phyloP scores from a whole-genome alignment of 1,140 invertebrate species.

The Habropoda laboriosa region DNA sequence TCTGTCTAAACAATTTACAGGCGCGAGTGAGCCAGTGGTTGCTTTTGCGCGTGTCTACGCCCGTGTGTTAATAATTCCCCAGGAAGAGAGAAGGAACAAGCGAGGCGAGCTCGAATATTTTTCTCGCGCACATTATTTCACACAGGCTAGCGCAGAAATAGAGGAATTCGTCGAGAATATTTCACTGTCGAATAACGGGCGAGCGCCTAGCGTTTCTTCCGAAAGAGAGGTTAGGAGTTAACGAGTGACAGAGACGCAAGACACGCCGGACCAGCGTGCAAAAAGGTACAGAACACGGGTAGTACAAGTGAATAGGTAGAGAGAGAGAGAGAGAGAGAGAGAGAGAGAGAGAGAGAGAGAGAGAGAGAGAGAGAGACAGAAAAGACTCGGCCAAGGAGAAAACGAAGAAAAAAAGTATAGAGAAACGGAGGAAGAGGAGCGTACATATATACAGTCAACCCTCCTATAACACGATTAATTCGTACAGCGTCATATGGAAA shows the following conservation, averaged over 20 bases:
- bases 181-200: conserved; percentile 28
- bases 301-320: background rate
- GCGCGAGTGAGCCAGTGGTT: background rate
- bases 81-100: background rate
- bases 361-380: background rate
- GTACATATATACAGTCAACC: background rate
- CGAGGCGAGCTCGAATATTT: background rate
- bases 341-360: background rate
- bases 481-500: too few relatives aligned
- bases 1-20: conserved; percentile 22
- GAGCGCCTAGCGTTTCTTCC: background rate
- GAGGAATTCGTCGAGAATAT: conserved; percentile 35
- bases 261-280: background rate
- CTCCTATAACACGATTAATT: too few relatives aligned
- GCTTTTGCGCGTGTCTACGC: background rate
- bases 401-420: background rate
- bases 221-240: background rate
- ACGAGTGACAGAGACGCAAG: background rate
- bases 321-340: background rate
- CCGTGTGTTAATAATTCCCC: conserved; percentile 25
- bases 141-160: conserved; percentile 14
- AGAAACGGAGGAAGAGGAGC: background rate
- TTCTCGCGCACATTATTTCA: conserved; percentile 22
- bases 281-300: background rate
- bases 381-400: background rate